These are phyloP conservation scores for Drosophila pseudotakahashii DNA, from an alignment of 2,888 invertebrate genomes.

Conservation along the genomic window DNA sequence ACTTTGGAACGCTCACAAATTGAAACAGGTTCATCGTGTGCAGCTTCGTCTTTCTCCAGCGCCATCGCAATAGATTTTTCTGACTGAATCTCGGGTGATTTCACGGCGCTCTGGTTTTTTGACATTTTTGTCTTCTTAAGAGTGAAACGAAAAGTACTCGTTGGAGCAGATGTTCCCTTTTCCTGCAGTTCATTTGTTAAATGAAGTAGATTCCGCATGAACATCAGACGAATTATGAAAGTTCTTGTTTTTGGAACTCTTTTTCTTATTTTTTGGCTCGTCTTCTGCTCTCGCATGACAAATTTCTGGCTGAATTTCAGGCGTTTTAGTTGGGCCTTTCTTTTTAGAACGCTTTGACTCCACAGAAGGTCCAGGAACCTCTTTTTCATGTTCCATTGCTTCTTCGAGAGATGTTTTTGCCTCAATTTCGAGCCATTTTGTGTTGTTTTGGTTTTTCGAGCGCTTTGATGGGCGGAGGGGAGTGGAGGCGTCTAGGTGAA, in stretches of 20 bases:
- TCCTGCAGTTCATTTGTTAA: not conserved
- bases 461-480: slow-evolving; percentile 53
- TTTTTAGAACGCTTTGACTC: not conserved
- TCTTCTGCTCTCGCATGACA: too few relatives aligned
- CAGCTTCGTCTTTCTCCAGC: not conserved
- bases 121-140: not conserved
- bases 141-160: not conserved
- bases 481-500: slow-evolving; percentile 53
- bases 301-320: not conserved
- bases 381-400: not conserved
- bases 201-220: not conserved
- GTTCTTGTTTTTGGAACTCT: not conserved
- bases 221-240: not conserved
- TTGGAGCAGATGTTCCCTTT: not conserved
- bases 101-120: not conserved
- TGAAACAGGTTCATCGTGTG: too few relatives aligned
- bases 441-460: slow-evolving; percentile 34
- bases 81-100: too few relatives aligned
- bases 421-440: not conserved
- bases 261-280: not conserved
- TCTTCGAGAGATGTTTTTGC: not conserved
- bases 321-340: not conserved
- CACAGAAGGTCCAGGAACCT: not conserved
- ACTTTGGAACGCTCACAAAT: not conserved
- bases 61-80: not conserved